Evolutionary conservation across 2,888 invertebrate species (phyloP).

Genomic region (Leucoma salicis): DNA sequence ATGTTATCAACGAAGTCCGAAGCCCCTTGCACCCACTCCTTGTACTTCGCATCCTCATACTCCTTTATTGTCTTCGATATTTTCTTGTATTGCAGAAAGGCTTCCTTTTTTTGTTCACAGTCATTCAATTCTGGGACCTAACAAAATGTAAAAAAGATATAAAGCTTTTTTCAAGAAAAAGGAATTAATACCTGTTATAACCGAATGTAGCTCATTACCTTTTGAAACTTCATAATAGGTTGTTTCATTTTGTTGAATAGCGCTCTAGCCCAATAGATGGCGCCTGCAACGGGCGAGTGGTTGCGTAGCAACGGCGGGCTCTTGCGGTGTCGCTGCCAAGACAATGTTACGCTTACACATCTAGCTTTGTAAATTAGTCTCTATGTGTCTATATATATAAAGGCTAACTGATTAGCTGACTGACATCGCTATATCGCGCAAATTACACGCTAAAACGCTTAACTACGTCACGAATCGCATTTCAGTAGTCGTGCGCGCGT

Average conservation of each 20-base stretch:
- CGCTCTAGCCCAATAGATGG: slow-evolving; percentile 92
- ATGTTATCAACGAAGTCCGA: slow-evolving; percentile 84
- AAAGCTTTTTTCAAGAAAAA: background rate
- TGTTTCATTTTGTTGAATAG: slow-evolving; percentile 90
- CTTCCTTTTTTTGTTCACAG: slow-evolving; percentile 87
- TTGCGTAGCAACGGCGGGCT: slow-evolving; percentile 87
- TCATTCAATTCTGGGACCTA: slow-evolving; percentile 86
- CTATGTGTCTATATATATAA: too few relatives aligned
- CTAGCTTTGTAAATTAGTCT: too few relatives aligned
- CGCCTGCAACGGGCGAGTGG: slow-evolving; percentile 91
- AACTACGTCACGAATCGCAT: too few relatives aligned
- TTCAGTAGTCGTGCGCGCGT: too few relatives aligned
- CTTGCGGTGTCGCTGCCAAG: slow-evolving; percentile 83
- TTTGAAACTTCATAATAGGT: slow-evolving; percentile 90
- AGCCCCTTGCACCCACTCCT: slow-evolving; percentile 86
- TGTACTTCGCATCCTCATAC: slow-evolving; percentile 88
- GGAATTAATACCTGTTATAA: background rate
- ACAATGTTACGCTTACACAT: too few relatives aligned
- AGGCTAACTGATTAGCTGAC: too few relatives aligned
- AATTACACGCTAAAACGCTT: too few relatives aligned
- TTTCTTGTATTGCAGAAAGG: slow-evolving; percentile 89
- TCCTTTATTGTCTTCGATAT: slow-evolving; percentile 88
- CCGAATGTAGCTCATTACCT: too few relatives aligned
- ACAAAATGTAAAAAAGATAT: background rate
- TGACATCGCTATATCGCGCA: too few relatives aligned